phyloP scores from a whole-genome alignment of 2,113 vertebrate species.

The Seriola rivoliana region DNA sequence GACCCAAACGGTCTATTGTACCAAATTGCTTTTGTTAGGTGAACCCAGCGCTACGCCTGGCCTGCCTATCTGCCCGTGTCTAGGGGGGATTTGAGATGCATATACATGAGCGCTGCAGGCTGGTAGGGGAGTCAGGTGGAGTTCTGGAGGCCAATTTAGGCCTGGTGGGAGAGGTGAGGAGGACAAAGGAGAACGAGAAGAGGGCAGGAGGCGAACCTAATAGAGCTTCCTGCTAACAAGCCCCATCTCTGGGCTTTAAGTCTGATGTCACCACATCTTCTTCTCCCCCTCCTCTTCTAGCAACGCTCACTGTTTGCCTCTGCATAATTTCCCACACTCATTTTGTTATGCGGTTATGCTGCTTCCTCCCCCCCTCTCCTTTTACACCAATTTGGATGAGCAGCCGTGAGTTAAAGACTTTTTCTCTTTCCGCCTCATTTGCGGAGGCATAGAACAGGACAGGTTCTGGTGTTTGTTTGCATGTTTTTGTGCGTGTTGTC shows the following conservation, averaged over 20 bases:
- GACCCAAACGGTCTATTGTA: constrained; percentile 90
- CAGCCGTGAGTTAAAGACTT: constrained; percentile 85
- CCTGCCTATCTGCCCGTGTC: constrained; percentile 89
- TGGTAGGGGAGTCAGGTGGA: constrained; percentile 77
- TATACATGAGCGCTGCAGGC: constrained; percentile 88
- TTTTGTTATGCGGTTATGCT: constrained; percentile 60
- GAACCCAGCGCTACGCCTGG: constrained; percentile 88
- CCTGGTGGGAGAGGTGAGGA: constrained; percentile 71
- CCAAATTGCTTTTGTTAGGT: constrained; percentile 93
- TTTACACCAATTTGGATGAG: constrained; percentile 81
- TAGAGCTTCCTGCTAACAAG: constrained; percentile 91
- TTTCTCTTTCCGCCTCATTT: constrained; percentile 79
- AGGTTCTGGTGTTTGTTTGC: constrained; percentile 65
- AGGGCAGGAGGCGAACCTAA: constrained; percentile 72
- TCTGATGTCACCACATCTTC: constrained; percentile 82
- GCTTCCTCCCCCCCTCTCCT: constrained; percentile 65
- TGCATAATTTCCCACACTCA: constrained; percentile 87
- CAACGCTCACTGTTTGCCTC: constrained; percentile 67
- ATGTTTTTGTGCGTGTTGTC: constrained; percentile 57
- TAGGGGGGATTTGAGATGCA: constrained; percentile 91
- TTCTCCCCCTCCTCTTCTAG: constrained; percentile 29
- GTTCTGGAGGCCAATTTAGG: constrained; percentile 79
- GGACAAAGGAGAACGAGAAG: constrained; percentile 72
- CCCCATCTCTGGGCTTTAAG: constrained; percentile 86
- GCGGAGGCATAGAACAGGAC: constrained; percentile 63